Evolutionary conservation across 2,797 vertebrate genomes (phyloP), one percentile per base, ranked within the genome.

Genomic region (Mionectes olivaceus): DNA sequence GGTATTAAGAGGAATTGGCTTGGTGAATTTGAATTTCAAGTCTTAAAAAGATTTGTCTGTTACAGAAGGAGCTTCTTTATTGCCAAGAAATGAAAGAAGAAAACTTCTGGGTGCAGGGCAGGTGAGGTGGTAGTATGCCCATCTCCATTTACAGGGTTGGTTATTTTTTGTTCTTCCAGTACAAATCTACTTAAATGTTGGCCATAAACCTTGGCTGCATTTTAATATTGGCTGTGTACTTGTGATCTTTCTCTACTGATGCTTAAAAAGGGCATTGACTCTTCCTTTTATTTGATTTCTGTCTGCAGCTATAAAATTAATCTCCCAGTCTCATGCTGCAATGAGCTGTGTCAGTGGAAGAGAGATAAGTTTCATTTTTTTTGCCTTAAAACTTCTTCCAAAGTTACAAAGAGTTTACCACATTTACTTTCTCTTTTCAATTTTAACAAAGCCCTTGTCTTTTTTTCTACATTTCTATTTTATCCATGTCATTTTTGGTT

Each of bases 231-330:
- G 77, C 89, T 94, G 76, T 68, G 74, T 93, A 92, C 84, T 94
- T 93, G 86, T 93, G 91, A 96, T 95, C 94, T 87, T 96, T 96
- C 70, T 94, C 94, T 87, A 75, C 83, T 92, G 91, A 90, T 94
- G 90, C 89, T 96, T 94, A 96, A 96, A 97, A 97, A 96, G 95
- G 90, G 82, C 94, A 96, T 49, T 93, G 96, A 91, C 82, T 96
- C 89, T 95, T 86, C 73, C 73, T 89, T 92, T 90, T 93, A 96
- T 94, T 97, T 95, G 95, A 93, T 94, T 96, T 97, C 68, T 88
- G 92, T 95, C 94, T 94, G 89, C 65, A 78, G 90, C 93, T 95
- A 93, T 96, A 95, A 97, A 96, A 95, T 94, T 92, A 96, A 96
- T 95, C 92, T 95, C 80, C 81, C 69, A 92, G 79, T 33, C 81